Evolutionary conservation across 1,140 invertebrate species (phyloP).

Genomic region (Sitophilus oryzae): DNA sequence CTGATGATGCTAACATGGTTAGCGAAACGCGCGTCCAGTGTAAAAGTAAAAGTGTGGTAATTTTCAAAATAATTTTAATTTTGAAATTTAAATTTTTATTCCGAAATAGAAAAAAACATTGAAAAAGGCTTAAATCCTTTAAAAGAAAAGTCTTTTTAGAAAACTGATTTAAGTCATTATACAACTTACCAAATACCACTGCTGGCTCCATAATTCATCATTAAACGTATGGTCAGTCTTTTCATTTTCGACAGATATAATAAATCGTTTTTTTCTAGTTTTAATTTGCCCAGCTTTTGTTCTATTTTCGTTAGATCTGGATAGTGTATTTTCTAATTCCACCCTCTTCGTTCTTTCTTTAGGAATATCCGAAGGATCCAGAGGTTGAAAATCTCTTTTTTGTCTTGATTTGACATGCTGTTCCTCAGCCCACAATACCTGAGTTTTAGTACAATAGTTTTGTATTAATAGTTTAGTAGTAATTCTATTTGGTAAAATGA

Average conservation of each 20-base stretch:
- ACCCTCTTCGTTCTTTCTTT: slow-evolving; percentile 26
- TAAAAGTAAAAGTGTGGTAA: too few relatives aligned
- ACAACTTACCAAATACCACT: slow-evolving; percentile 85
- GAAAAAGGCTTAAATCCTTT: neutral
- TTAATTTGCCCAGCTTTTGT: neutral
- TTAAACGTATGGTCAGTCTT: slow-evolving; percentile 54
- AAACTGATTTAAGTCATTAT: neutral
- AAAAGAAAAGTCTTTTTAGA: neutral
- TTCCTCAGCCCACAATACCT: slow-evolving; percentile 67
- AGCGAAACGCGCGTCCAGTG: too few relatives aligned
- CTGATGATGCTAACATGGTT: too few relatives aligned
- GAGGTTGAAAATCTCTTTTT: slow-evolving; percentile 54
- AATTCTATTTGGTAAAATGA: too few relatives aligned
- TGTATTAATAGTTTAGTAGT: too few relatives aligned
- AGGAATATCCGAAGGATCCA: slow-evolving; percentile 27
- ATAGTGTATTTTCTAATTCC: neutral
- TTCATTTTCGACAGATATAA: slow-evolving; percentile 1
- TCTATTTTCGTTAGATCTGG: neutral
- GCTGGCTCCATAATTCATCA: slow-evolving; percentile 78
- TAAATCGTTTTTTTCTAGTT: slow-evolving; percentile 11
- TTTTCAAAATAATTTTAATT: too few relatives aligned
- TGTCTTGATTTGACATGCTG: slow-evolving; percentile 56
- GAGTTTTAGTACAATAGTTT: too few relatives aligned
- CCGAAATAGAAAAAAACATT: too few relatives aligned
- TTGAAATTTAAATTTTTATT: too few relatives aligned